Percentiles rank a stretch among this genome's conserved stretches.
Evolutionary conservation across 2,888 invertebrate species (phyloP).

Genomic region (Archips xylosteana): DNA sequence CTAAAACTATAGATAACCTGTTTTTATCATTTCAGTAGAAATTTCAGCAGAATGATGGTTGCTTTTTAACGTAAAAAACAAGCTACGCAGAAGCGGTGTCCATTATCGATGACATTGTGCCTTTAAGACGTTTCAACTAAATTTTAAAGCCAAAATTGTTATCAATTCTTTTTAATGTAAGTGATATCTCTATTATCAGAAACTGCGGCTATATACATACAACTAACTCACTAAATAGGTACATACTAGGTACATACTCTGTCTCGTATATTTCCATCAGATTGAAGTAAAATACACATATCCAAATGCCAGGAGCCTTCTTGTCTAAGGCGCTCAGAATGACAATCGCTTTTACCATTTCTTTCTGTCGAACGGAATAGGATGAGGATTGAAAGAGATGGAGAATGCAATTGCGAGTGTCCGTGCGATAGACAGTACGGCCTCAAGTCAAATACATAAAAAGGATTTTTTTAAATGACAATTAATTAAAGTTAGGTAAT

Average conservation of each 20-base stretch:
- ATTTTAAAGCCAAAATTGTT: neutral
- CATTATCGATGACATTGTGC: neutral
- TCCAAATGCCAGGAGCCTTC: neutral
- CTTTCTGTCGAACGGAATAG: too few species aligned
- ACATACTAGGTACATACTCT: too few species aligned
- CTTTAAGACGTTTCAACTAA: neutral
- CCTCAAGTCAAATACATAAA: too few species aligned
- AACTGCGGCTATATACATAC: conserved; percentile 24
- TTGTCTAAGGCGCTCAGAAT: too few species aligned
- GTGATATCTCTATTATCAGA: conserved; percentile 8
- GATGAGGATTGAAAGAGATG: too few species aligned
- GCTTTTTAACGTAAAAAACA: conserved; percentile 5
- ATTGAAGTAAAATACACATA: conserved; percentile 7
- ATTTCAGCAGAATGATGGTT: neutral
- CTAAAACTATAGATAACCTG: neutral
- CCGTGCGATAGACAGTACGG: too few species aligned
- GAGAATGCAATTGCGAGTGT: too few species aligned
- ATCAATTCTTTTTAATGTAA: neutral
- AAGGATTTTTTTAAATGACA: too few species aligned
- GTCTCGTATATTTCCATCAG: conserved; percentile 2
- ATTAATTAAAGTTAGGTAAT: neutral
- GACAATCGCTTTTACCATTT: too few species aligned
- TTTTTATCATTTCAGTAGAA: neutral
- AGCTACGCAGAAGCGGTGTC: too few species aligned
- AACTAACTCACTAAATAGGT: conserved; percentile 15